phyloP scores from a whole-genome alignment of 2,113 vertebrate genomes.

The Hippoglossus stenolepis region DNA sequence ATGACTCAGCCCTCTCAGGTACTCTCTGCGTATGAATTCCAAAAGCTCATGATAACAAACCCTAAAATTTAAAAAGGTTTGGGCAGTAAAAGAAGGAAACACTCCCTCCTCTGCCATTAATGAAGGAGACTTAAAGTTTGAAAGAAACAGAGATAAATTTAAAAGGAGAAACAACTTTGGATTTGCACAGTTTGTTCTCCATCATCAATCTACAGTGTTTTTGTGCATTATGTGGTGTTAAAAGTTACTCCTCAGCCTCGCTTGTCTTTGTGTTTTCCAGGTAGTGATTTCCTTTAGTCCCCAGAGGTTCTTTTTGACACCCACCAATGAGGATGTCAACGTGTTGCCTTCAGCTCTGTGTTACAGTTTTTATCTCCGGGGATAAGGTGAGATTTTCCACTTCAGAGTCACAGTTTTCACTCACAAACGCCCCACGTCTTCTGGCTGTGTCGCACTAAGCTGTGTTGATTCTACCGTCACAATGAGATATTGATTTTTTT shows the following conservation, averaged over 20 bases:
- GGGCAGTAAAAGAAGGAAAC: neutral
- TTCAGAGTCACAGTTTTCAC: neutral
- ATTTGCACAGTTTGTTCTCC: neutral
- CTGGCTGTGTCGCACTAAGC: neutral
- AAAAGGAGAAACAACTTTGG: neutral
- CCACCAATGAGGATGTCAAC: neutral
- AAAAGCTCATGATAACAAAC: slow-evolving; percentile 3
- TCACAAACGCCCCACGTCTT: neutral
- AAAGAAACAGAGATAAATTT: neutral
- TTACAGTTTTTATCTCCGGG: neutral
- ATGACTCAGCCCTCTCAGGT: slow-evolving; percentile 32
- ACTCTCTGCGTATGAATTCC: slow-evolving; percentile 8
- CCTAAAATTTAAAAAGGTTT: neutral
- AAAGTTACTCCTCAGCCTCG: slow-evolving; percentile 3
- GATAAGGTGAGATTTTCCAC: neutral
- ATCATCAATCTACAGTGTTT: neutral
- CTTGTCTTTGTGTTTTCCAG: neutral
- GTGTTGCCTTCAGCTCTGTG: slow-evolving; percentile 5
- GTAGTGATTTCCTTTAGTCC: slow-evolving; percentile 19
- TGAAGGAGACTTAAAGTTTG: neutral
- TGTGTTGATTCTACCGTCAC: neutral
- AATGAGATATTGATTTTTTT: slow-evolving; percentile 11
- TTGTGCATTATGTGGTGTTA: neutral
- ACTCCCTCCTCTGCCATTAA: neutral
- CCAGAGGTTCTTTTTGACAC: slow-evolving; percentile 7